Percentiles rank a stretch among this genome's conserved stretches.
phyloP scores from a whole-genome alignment of 2,797 vertebrate species.

The Myotis daubentonii region DNA sequence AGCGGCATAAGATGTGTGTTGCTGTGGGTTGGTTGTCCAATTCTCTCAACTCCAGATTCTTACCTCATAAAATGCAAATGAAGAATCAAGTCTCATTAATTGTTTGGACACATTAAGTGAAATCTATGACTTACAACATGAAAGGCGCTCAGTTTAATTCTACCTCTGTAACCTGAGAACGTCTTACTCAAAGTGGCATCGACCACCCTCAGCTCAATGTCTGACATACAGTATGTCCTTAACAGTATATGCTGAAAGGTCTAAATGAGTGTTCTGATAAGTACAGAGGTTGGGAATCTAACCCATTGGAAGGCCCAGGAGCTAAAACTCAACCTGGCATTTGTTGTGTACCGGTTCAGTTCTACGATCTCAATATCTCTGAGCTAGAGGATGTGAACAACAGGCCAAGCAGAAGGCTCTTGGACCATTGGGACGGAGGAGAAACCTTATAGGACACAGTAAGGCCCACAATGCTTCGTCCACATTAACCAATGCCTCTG shows the following conservation, averaged over 20 bases:
- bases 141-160: background rate
- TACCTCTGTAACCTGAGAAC: background rate
- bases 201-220: background rate
- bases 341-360: background rate
- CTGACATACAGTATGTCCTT: background rate
- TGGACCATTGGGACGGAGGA: background rate
- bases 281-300: background rate
- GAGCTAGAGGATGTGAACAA: background rate
- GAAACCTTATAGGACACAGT: background rate
- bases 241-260: background rate
- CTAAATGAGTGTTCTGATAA: background rate
- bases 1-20: background rate
- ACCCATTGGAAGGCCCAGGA: background rate
- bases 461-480: background rate
- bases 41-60: slow-evolving; percentile 25
- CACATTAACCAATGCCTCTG: too few species aligned
- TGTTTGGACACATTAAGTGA: background rate
- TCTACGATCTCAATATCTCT: slow-evolving; percentile 11
- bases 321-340: background rate
- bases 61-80: background rate
- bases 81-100: background rate
- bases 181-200: background rate
- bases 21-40: background rate
- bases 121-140: background rate
- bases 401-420: background rate